Conservation (phyloP, 2,888 invertebrate genomes). For the Strigamia maritima region DNA sequence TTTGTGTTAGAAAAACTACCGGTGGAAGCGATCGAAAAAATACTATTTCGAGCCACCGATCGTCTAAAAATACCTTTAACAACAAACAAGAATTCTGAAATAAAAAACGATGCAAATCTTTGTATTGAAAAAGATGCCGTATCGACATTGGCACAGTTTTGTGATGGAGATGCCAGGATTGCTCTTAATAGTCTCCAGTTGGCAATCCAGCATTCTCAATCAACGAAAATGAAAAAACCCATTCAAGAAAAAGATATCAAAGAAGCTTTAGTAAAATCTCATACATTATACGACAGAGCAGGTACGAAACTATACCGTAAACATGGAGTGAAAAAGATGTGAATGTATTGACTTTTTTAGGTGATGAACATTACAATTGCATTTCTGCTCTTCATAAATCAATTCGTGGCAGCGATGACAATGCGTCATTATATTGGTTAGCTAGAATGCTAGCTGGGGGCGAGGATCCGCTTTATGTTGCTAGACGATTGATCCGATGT, state of each 20-base stretch:
- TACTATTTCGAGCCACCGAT: conserved; percentile 62
- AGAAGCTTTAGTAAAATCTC: conserved; percentile 70
- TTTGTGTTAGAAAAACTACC: conserved; percentile 69
- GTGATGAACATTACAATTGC: conserved; percentile 79
- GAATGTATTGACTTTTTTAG: conserved; percentile 41
- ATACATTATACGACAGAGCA: conserved; percentile 66
- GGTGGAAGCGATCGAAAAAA: conserved; percentile 60
- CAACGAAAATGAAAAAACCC: conserved; percentile 45
- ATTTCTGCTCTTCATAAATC: conserved; percentile 81
- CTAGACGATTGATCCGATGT: conserved; percentile 68
- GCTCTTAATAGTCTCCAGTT: conserved; percentile 73
- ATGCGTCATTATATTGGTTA: conserved; percentile 78
- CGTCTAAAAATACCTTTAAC: conserved; percentile 46
- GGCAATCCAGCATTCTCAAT: conserved; percentile 61
- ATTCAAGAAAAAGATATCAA: conserved; percentile 59
- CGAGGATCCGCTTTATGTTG: conserved; percentile 75
- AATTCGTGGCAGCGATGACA: conserved; percentile 70
- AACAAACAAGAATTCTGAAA: neutral
- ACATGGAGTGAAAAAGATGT: neutral
- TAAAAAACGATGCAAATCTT: neutral
- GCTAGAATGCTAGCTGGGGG: conserved; percentile 74
- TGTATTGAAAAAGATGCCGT: conserved; percentile 61
- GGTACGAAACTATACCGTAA: neutral
- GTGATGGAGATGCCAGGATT: conserved; percentile 77
- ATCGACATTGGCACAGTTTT: conserved; percentile 68